Evolutionary conservation across 2,113 vertebrate genomes (phyloP).

Genomic region (Sitta europaea): DNA sequence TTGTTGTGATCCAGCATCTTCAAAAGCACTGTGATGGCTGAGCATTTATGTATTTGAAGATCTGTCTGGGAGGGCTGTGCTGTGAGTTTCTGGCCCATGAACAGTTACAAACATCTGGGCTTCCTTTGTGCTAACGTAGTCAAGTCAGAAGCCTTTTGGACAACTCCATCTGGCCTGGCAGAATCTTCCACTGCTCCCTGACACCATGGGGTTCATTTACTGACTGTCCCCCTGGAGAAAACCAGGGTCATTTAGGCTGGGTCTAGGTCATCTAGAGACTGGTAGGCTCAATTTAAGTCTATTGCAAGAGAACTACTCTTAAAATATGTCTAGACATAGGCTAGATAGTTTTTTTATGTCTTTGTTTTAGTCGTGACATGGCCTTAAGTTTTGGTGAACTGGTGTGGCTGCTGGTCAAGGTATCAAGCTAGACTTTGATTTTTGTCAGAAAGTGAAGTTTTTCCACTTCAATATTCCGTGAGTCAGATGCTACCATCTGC

Average conservation of each 20-base stretch:
- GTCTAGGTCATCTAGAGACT: not conserved
- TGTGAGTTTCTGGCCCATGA: not conserved
- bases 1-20: constrained; percentile 7
- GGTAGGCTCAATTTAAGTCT: not conserved
- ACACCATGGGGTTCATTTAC: not conserved
- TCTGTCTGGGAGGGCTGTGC: not conserved
- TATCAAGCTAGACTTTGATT: not conserved
- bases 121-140: not conserved
- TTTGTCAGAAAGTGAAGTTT: not conserved
- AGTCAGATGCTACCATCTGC: not conserved
- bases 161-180: not conserved
- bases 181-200: not conserved
- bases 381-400: not conserved
- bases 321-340: not conserved
- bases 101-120: not conserved
- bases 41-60: not conserved
- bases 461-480: not conserved
- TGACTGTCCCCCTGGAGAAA: not conserved
- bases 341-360: fast-evolving
- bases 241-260: not conserved
- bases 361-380: not conserved
- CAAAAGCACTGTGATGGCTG: not conserved
- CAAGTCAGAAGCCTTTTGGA: not conserved
- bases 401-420: not conserved
- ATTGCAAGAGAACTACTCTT: not conserved